Evolutionary conservation across 2,888 invertebrate genomes (phyloP).

Genomic region (Epirrita christyi): DNA sequence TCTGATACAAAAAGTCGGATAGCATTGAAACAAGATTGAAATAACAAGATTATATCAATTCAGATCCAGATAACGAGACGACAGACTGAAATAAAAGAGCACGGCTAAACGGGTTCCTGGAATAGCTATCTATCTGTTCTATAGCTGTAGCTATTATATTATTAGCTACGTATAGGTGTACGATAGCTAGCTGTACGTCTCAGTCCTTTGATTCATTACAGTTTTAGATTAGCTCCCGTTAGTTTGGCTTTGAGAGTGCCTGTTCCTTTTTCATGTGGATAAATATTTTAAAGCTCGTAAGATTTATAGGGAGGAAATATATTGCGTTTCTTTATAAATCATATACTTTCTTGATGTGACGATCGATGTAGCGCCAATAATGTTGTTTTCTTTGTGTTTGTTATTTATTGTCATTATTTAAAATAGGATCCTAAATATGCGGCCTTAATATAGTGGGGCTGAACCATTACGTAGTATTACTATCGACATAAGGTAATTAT

Average conservation of each 20-base stretch:
- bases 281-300: slow-evolving; percentile 23
- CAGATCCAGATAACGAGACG: slow-evolving; percentile 69
- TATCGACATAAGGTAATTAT: too few relatives aligned
- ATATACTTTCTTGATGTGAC: too few relatives aligned
- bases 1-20: slow-evolving; percentile 31
- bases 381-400: too few relatives aligned
- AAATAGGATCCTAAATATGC: too few relatives aligned
- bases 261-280: slow-evolving; percentile 45
- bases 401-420: too few relatives aligned
- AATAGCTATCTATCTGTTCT: slow-evolving; percentile 11
- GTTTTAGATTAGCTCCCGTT: slow-evolving; percentile 75
- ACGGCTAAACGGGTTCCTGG: slow-evolving; percentile 21
- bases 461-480: too few relatives aligned
- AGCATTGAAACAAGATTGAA: slow-evolving; percentile 45
- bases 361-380: too few relatives aligned
- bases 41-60: slow-evolving; percentile 74
- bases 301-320: background rate
- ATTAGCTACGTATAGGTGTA: background rate
- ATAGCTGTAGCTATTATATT: background rate
- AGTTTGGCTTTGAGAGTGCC: slow-evolving; percentile 52
- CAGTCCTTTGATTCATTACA: slow-evolving; percentile 82
- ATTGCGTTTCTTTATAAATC: background rate
- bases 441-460: too few relatives aligned
- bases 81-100: slow-evolving; percentile 61
- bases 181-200: slow-evolving; percentile 47